Percentiles rank a stretch among this genome's conserved stretches.
These are phyloP conservation scores for Liodrosophila aerea DNA, from an alignment of 2,888 invertebrate species.

Conservation along the genomic window DNA sequence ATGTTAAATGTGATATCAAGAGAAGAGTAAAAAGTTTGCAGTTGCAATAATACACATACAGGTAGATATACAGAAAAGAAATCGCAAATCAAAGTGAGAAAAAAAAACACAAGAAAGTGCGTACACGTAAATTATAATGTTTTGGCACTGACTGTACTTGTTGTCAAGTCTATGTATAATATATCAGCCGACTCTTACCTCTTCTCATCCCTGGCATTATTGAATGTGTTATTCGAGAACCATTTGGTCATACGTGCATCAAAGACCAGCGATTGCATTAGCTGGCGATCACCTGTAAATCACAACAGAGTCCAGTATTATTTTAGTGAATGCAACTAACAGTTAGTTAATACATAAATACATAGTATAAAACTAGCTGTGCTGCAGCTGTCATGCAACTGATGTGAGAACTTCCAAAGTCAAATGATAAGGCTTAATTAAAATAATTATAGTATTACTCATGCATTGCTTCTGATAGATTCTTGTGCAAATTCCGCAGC, in stretches of 20 bases:
- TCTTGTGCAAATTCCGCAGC: slow-evolving; percentile 71
- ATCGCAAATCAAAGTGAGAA: slow-evolving; percentile 70
- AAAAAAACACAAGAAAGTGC: slow-evolving; percentile 61
- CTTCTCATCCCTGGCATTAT: slow-evolving; percentile 87
- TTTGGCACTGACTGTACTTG: slow-evolving; percentile 69
- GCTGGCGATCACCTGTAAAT: slow-evolving; percentile 90
- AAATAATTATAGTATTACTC: slow-evolving; percentile 4
- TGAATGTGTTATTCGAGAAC: slow-evolving; percentile 90
- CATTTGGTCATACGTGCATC: slow-evolving; percentile 94
- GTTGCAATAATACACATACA: slow-evolving; percentile 55
- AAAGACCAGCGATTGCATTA: slow-evolving; percentile 92
- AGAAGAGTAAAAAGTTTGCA: slow-evolving; percentile 61
- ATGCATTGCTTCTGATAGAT: slow-evolving; percentile 34
- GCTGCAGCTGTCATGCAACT: slow-evolving; percentile 3
- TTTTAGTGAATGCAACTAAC: neutral
- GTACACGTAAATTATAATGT: slow-evolving; percentile 65
- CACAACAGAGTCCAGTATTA: neutral
- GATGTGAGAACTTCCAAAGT: neutral
- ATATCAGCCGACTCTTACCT: slow-evolving; percentile 83
- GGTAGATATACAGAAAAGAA: slow-evolving; percentile 47
- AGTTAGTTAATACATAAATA: neutral
- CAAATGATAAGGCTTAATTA: neutral
- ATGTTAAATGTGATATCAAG: slow-evolving; percentile 61
- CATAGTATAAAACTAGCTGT: neutral
- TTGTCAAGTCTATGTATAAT: slow-evolving; percentile 48